Base-by-base conservation (phyloP, 2,113 vertebrate genomes). In the Anthoscopus minutus region DNA sequence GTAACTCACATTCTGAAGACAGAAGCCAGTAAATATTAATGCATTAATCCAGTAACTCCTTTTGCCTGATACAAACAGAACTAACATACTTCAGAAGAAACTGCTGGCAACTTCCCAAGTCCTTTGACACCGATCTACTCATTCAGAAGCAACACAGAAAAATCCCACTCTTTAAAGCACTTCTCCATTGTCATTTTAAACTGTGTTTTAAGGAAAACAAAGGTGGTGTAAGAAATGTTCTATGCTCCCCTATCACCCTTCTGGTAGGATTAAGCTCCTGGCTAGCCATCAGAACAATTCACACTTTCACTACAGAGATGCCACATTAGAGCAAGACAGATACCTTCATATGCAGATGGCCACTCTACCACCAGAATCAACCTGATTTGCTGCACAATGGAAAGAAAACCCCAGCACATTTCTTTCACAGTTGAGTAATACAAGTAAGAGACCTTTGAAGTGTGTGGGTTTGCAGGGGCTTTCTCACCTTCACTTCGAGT, bases 231-330 rank as follows among this genome's bases (percentile, higher is more conserved):
- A 76, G 62, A 76, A 82, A 76, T 14, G 40, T 23, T 64, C 66
- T 45, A 5, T 28, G 50, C 25, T 87, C 8, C 28, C 15, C 31
- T 81, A 57, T 82, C 82, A 56, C n/a, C 74, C 33, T 69, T 70
- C 61, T 64, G 19, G 42, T 22, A 60, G 78, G 72, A 97, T 82
- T 89, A 92, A 74, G 87, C 81, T 96, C 86, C 83, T 35, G 81
- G 70, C 48, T 53, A 86, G 69, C 28, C 61, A 84, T 51, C 72
- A 92, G 56, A 84, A 86, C 77, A 94, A 86, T 88, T 95, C 77
- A 78, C 92, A 87, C 93, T 95, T 91, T 94, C 69, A 47, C 83
- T 86, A 82, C 76, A 92, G 92, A 95, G 81, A 91, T 40, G 47
- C 44, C 51, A 76, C 58, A n/a, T 16, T 69, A 77, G 21, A 88